Base-by-base conservation (phyloP, 2,888 invertebrate genomes). In the Cosmopolites sordidus region DNA sequence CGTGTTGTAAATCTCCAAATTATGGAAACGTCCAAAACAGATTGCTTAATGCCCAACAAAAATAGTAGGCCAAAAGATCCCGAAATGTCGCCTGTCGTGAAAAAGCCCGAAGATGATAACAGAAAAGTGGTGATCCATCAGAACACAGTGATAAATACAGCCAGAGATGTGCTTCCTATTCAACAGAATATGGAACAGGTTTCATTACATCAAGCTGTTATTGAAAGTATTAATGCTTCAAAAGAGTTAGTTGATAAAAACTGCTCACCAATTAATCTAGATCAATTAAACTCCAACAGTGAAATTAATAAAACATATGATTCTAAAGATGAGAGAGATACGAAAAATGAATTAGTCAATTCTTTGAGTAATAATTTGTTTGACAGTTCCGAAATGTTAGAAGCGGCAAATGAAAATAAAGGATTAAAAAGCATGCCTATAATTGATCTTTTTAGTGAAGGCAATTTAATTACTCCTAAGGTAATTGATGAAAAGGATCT, bases 1-100 rank as follows among this genome's bases (percentile, higher is more conserved):
- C 51, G 64, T 22, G 60, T 64, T 4, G 67, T 68, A 3, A 67
- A 67, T 43, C 55, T 69, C 8, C 68, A 69, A 45, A 68, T 69
- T 16, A 62, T 66, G 54, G 69, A 68, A 53, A 38, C 57, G 1
- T 17, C 58, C 1, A 66, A 66, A 51, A 38, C 63, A 0, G 68
- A 67, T 46, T 66, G 69, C 51, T 61, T 68, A 65, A 27, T 67
- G 33, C 60, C 60, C 8, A 58, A 56, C 44, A 53, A 57, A 16
- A 38, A 38, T 12, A 22, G 41, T 6, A 58, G 15, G 16, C 38
- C 15, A 51, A 57, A 49, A 55, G 57, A 54, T 51, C 53, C 48
- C 51, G 54, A 48, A 39, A 33, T 33, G 3, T 12, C 12, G n/a
- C 33, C 11, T 4, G 11, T 48, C 8, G 1, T 18, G 6, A 17